Conservation (phyloP, 2,113 vertebrate species). For the Pardalotus punctatus region DNA sequence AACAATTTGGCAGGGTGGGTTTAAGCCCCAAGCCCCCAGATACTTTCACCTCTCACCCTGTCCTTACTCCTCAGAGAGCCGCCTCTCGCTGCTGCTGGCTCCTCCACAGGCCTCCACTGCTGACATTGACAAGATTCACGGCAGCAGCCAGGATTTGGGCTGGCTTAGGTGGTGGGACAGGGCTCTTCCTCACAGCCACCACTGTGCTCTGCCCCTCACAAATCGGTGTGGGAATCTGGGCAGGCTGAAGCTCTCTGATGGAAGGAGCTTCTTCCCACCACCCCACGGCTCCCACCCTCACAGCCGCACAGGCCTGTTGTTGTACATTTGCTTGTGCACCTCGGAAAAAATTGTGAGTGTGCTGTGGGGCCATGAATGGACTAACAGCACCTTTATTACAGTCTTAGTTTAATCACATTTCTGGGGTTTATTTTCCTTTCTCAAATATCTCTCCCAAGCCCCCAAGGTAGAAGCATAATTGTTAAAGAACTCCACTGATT, state of each 20-base stretch:
- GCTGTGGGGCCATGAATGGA: not conserved
- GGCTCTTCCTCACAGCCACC: not conserved
- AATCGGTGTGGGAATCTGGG: fast-evolving
- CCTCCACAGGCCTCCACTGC: fast-evolving
- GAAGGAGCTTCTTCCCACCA: not conserved
- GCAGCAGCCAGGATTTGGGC: not conserved
- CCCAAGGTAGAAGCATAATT: conserved; percentile 71
- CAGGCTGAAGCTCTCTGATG: not conserved
- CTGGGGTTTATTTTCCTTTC: conserved; percentile 82
- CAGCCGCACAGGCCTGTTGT: fast-evolving
- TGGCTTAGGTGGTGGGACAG: not conserved
- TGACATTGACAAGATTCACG: not conserved
- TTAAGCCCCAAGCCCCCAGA: not conserved
- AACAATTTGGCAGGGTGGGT: not conserved
- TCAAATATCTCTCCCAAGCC: conserved; percentile 85
- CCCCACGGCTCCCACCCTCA: fast-evolving
- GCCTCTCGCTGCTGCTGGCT: fast-evolving
- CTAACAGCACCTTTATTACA: conserved; percentile 69
- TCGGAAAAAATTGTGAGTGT: not conserved
- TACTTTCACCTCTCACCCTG: fast-evolving
- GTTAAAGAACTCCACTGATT: not conserved
- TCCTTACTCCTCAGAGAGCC: not conserved
- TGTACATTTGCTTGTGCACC: not conserved
- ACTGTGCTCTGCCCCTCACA: not conserved
- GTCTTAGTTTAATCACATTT: conserved; percentile 87